Base-by-base conservation (phyloP, 2,113 vertebrate species). In the Oreochromis aureus region DNA sequence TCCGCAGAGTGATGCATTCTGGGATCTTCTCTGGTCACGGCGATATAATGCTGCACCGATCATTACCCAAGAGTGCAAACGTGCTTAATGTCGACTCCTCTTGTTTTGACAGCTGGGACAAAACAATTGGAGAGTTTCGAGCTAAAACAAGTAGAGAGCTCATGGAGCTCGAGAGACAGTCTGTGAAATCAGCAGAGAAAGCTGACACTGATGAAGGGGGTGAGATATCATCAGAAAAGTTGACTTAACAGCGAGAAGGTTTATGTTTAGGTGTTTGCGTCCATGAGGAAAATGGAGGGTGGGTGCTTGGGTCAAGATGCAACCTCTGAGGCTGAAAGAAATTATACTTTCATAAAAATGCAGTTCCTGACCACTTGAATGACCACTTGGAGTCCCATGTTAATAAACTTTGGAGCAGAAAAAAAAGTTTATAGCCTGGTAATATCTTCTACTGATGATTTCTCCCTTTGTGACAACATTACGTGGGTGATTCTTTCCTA, bases 81-180 rank as follows among this genome's bases (percentile, higher is more conserved):
- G 79, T 86, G 81, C 86, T 66, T 81, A 24, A 76, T 89, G 93
- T 88, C 87, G 87, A 91, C 89, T 92, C 66, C 87, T 79, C 83
- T 79, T 95, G 94, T 95, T 97, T 96, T 94, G 94, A 96, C 96
- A 97, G 95, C 94, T 96, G 95, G 76, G 80, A 89, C 69, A 92
- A 93, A 95, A 95, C 89, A 92, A 94, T 84, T 83, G 54, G 88
- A 90, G 92, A 82, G 85, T 89, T 95, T 88, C 12, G 39, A 83
- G 66, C 82, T 90, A 83, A 94, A 95, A 95, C 91, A 94, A 96
- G 92, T 88, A 82, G 91, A 95, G 93, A 27, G 92, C 93, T 96
- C 89, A 94, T 34, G 2, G 7, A 55, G 88, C 86, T 87, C 51
- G 53, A 91, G 83, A 93, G 93, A 61, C 81, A 92, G 95, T 95